Evolutionary conservation across 1,140 invertebrate genomes (phyloP).

Genomic region (Drosophila subpulchrella): DNA sequence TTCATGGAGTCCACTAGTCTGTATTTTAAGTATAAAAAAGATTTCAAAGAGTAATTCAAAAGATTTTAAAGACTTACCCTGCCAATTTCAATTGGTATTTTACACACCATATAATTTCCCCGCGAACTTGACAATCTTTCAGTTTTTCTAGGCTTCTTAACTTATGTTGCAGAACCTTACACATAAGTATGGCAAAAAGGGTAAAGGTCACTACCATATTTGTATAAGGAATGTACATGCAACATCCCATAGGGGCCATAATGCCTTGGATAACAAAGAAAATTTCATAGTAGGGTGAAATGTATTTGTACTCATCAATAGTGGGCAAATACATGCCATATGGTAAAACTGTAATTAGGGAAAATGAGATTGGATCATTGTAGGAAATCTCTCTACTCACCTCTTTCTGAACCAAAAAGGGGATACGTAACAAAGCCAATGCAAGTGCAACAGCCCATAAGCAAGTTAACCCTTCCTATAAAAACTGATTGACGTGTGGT

Average conservation of each 20-base stretch:
- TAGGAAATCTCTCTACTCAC: slow-evolving; percentile 22
- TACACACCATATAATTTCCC: slow-evolving; percentile 68
- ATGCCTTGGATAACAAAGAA: slow-evolving; percentile 74
- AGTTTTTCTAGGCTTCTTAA: slow-evolving; percentile 45
- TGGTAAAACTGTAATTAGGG: slow-evolving; percentile 56
- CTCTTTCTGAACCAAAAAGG: slow-evolving; percentile 67
- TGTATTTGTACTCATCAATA: slow-evolving; percentile 74
- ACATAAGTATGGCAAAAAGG: slow-evolving; percentile 74
- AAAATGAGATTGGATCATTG: background rate
- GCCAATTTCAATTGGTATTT: slow-evolving; percentile 66
- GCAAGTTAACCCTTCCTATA: slow-evolving; percentile 64
- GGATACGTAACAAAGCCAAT: slow-evolving; percentile 76
- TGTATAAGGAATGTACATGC: slow-evolving; percentile 79
- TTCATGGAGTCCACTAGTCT: slow-evolving; percentile 71
- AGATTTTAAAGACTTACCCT: slow-evolving; percentile 34
- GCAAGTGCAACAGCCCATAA: slow-evolving; percentile 70
- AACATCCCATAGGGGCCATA: slow-evolving; percentile 78
- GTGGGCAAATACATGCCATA: slow-evolving; percentile 74
- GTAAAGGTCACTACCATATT: slow-evolving; percentile 78
- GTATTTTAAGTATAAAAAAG: background rate
- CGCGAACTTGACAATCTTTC: slow-evolving; percentile 18
- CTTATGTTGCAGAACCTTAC: slow-evolving; percentile 65
- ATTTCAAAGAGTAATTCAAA: no score
- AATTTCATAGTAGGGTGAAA: slow-evolving; percentile 68
- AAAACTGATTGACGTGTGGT: slow-evolving; percentile 55